Percentiles rank a stretch among this genome's conserved stretches.
These are phyloP conservation scores for Catharus fuscescens DNA, from an alignment of 2,113 vertebrate species.

Conservation along the genomic window DNA sequence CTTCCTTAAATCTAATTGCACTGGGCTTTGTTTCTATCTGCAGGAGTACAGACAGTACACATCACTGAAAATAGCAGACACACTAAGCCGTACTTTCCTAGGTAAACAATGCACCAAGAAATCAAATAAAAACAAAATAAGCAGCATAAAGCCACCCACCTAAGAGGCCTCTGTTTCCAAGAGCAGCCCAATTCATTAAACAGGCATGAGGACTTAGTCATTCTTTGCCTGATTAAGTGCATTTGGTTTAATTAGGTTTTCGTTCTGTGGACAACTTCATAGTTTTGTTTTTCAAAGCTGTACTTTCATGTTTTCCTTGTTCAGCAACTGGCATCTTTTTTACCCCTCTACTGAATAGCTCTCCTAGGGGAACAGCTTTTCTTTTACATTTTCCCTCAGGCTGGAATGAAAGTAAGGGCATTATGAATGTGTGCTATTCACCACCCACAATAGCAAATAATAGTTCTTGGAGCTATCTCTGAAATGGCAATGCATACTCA, in stretches of 20 bases:
- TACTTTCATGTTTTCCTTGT: background rate
- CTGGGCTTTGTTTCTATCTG: background rate
- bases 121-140: slow-evolving; percentile 13
- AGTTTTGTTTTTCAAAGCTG: background rate
- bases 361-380: slow-evolving; percentile 24
- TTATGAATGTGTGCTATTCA: slow-evolving; percentile 54
- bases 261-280: background rate
- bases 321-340: background rate
- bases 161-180: background rate
- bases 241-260: slow-evolving; percentile 33
- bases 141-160: background rate
- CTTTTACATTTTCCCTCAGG: slow-evolving; percentile 48
- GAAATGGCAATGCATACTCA: slow-evolving; percentile 72
- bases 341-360: background rate
- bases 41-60: background rate
- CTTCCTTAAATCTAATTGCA: background rate
- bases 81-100: background rate
- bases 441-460: slow-evolving; percentile 67
- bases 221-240: slow-evolving; percentile 17
- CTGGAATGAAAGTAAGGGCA: slow-evolving; percentile 64
- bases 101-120: slow-evolving; percentile 31
- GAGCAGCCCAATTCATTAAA: slow-evolving; percentile 28
- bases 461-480: slow-evolving; percentile 66
- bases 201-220: slow-evolving; percentile 8
- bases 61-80: background rate